A percentile compares a stretch with the other conserved stretches of the same genome.
Conservation (phyloP, 2,888 invertebrate genomes). For the Torymus tubicola region DNA sequence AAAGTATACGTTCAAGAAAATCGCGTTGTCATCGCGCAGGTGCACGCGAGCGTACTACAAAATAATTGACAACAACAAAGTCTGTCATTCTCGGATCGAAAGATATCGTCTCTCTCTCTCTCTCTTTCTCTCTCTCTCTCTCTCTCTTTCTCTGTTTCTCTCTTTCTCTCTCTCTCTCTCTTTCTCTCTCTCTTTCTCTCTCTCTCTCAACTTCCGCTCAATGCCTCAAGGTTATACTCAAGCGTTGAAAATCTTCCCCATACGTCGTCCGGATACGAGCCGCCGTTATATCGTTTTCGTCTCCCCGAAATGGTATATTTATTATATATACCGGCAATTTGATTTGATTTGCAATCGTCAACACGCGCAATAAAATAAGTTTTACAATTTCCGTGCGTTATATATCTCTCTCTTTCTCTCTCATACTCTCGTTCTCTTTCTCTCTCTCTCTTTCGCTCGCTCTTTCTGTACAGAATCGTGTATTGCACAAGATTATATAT, state of each 20-base stretch:
- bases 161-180: background rate
- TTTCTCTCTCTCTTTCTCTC: background rate
- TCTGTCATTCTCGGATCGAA: slow-evolving; percentile 62
- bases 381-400: slow-evolving; percentile 20
- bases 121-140: background rate
- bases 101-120: slow-evolving; percentile 25
- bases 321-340: slow-evolving; percentile 41
- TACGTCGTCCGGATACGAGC: too few species aligned
- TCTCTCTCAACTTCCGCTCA: background rate
- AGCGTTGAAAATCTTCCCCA: too few species aligned
- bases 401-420: too few species aligned
- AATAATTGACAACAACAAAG: slow-evolving; percentile 71
- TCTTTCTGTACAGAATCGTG: slow-evolving; percentile 48
- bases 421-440: too few species aligned
- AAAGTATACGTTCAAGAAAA: slow-evolving; percentile 8
- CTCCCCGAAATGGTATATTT: background rate
- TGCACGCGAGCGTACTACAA: slow-evolving; percentile 59
- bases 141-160: background rate
- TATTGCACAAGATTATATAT: slow-evolving; percentile 55
- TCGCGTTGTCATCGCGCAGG: background rate
- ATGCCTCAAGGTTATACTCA: too few species aligned
- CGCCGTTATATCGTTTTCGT: too few species aligned
- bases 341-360: slow-evolving; percentile 54
- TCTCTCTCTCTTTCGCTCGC: too few species aligned
- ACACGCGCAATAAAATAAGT: slow-evolving; percentile 53